Evolutionary conservation across 30 jellyfish, hydroid and myxozoan species (phyloP), one percentile per base, ranked within the genome.

Genomic region (Phacellophora camtschatica): DNA sequence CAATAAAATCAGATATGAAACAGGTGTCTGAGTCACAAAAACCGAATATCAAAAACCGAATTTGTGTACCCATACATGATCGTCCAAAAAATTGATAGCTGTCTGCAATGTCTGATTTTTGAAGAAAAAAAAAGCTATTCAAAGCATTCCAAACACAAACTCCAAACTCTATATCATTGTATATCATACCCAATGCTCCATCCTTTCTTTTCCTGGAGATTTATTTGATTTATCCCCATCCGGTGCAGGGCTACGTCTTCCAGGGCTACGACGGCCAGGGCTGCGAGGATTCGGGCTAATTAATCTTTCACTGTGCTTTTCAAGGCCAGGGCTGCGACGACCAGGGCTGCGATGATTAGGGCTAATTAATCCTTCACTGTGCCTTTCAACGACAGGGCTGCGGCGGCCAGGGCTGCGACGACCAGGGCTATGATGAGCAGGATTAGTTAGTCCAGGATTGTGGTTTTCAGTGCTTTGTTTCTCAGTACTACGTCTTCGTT

Each of bases 131-230:
- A n/a, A n/a, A n/a, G n/a, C n/a, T n/a, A n/a, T n/a, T n/a, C n/a
- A n/a, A n/a, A 7, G 28, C 68, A 8, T 6, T 15, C 7, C 25
- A 7, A 22, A 10, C 68, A 53, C 19, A 8, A 53, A 8, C 68
- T 15, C 25, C 7, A 8, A 58, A 23, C 16, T 42, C 12, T 4
- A 42, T 32, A 30, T 30, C 19, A 24, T 12, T 2, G 2, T 10
- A 0, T 39, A 22, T 67, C 75, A 80, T 65, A 80, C 91, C 91
- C 91, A 80, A 22, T 80, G 91, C 51, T 80, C 91, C 91, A 80
- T 80, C 35, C 91, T n/a, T 37, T 80, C 77, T 54, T 46, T 49
- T 5, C 73, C 84, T 11, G 51, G 31, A 0, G 50, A 63, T 8
- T 24, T 29, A 48, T 58, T 77, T 33, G 70, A 12, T 4, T 39